Percentiles rank a stretch among this genome's conserved stretches.
Evolutionary conservation across 2,888 invertebrate species (phyloP).

Genomic region (Chaetoderma sp.): DNA sequence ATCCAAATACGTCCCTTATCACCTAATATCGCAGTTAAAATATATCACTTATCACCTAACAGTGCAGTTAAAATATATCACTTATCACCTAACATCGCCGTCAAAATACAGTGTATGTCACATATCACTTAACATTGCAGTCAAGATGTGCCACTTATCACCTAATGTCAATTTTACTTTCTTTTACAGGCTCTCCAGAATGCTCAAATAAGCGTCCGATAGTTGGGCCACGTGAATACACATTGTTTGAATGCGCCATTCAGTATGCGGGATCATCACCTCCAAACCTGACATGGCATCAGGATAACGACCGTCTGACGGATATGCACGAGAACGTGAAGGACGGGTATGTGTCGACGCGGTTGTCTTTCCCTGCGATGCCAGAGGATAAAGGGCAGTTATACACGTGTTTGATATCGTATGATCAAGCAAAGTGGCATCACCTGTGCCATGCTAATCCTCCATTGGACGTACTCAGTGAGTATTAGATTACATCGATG

Average conservation of each 20-base stretch:
- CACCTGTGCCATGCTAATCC: background rate
- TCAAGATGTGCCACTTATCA: too few relatives aligned
- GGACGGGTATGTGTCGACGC: background rate
- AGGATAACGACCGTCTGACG: background rate
- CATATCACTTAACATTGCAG: too few relatives aligned
- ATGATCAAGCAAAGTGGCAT: background rate
- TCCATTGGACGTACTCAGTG: background rate
- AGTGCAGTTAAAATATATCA: too few relatives aligned
- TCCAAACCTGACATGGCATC: constrained; percentile 3
- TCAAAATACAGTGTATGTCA: too few relatives aligned
- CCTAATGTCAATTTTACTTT: too few relatives aligned
- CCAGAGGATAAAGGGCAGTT: background rate
- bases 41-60: too few relatives aligned
- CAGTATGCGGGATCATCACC: background rate
- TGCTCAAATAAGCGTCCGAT: constrained; percentile 5
- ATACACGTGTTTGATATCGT: background rate
- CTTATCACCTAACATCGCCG: too few relatives aligned
- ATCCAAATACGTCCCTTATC: too few relatives aligned
- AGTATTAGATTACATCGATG: too few relatives aligned
- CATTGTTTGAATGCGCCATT: background rate
- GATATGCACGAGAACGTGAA: background rate
- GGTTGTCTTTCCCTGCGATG: background rate
- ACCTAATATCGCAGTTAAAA: too few relatives aligned
- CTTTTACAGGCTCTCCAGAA: background rate
- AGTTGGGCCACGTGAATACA: background rate